Percentiles rank a stretch among this genome's conserved stretches.
Evolutionary conservation across 1,140 invertebrate genomes (phyloP).

Genomic region (Xylocopa sonorina): DNA sequence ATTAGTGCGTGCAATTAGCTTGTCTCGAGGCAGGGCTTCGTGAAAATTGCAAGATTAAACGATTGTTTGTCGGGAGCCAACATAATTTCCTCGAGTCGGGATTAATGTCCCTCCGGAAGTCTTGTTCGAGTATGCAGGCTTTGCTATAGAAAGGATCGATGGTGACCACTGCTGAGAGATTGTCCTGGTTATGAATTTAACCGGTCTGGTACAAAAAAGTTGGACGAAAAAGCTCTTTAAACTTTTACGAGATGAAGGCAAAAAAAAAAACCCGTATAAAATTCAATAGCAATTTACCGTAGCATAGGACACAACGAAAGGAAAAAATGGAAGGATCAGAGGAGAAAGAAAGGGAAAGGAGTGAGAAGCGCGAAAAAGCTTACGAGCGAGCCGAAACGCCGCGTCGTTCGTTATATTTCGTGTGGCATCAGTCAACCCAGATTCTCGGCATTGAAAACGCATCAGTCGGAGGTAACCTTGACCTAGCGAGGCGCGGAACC

Average conservation of each 20-base stretch:
- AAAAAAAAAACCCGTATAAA: too few species aligned
- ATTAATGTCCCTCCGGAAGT: conserved; percentile 35
- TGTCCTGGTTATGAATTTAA: conserved; percentile 41
- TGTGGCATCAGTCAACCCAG: conserved; percentile 26
- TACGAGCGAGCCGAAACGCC: not conserved
- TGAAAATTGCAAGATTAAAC: conserved; percentile 38
- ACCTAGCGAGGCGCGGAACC: conserved; percentile 15
- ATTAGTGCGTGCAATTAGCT: conserved; percentile 43
- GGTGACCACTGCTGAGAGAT: conserved; percentile 1
- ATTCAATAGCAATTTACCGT: not conserved
- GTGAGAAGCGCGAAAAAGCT: not conserved
- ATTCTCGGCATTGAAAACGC: conserved; percentile 34
- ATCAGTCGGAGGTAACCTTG: conserved; percentile 26
- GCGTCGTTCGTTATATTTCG: conserved; percentile 27
- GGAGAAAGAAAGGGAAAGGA: not conserved
- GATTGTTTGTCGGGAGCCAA: conserved; percentile 26
- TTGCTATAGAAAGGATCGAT: conserved; percentile 44
- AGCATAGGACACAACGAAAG: not conserved
- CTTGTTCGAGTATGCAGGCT: conserved; percentile 15
- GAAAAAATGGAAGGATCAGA: too few species aligned
- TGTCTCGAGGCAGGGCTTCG: not conserved
- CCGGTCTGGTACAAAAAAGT: too few species aligned
- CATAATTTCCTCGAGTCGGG: conserved; percentile 22
- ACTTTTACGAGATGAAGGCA: not conserved
- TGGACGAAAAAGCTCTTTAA: too few species aligned